phyloP scores from a whole-genome alignment of 2,113 vertebrate genomes.

The Corapipo altera region DNA sequence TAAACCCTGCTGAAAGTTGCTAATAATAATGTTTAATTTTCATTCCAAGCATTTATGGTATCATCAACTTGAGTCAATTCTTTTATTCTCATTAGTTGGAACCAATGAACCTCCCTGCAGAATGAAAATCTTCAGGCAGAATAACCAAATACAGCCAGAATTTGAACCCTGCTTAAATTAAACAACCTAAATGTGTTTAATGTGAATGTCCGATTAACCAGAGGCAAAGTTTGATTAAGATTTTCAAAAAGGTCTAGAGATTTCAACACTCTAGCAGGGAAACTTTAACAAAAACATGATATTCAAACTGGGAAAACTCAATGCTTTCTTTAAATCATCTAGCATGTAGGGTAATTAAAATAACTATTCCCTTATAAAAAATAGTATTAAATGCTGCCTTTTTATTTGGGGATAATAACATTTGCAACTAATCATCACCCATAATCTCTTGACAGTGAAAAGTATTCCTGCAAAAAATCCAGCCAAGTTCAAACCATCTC shows the following conservation, averaged over 20 bases:
- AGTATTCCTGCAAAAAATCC: background rate
- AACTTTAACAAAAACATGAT: background rate
- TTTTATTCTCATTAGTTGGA: background rate
- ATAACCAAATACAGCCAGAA: background rate
- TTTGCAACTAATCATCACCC: background rate
- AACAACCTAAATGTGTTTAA: background rate
- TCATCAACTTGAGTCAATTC: background rate
- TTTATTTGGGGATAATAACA: background rate
- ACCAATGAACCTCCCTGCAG: background rate
- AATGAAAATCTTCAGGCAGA: background rate
- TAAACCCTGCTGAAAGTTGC: constrained; percentile 63
- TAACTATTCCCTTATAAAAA: background rate
- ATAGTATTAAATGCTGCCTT: background rate
- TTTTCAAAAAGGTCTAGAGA: background rate
- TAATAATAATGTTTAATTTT: constrained; percentile 62
- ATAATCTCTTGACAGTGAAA: background rate
- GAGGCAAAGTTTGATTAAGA: constrained; percentile 3
- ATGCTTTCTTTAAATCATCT: background rate
- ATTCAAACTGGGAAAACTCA: background rate
- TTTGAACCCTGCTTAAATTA: constrained; percentile 15
- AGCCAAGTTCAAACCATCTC: background rate
- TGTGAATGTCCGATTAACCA: background rate
- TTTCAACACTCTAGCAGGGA: background rate
- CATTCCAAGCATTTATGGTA: constrained; percentile 4
- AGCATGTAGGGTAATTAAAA: background rate